Percentiles rank a stretch among this genome's conserved stretches.
These are phyloP conservation scores for Metallyticus violacea DNA, from an alignment of 2,888 invertebrate species.

Conservation along the genomic window DNA sequence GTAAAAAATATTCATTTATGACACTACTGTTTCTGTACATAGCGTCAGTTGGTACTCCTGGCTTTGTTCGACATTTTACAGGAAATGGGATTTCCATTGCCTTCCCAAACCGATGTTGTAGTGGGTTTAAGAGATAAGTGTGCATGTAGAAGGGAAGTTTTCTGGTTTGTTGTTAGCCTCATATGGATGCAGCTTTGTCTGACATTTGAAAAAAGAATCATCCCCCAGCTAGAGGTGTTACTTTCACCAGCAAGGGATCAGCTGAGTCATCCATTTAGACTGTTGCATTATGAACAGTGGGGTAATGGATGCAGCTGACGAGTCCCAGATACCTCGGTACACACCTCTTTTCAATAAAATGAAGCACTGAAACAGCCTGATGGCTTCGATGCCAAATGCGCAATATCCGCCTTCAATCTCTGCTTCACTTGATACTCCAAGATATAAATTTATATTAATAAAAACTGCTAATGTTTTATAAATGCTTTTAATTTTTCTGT, in stretches of 20 bases:
- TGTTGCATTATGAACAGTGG: neutral
- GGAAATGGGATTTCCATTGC: too few relatives aligned
- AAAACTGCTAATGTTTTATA: too few relatives aligned
- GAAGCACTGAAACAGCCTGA: neutral
- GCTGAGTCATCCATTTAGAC: slow-evolving; percentile 13
- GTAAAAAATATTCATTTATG: too few relatives aligned
- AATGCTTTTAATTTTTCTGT: too few relatives aligned
- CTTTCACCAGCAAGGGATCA: neutral
- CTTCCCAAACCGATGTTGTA: too few relatives aligned
- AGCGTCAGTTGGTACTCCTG: too few relatives aligned
- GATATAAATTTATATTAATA: too few relatives aligned
- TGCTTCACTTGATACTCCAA: too few relatives aligned
- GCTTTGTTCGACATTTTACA: too few relatives aligned
- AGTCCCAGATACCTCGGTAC: neutral
- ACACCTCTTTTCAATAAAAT: neutral
- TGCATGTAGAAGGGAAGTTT: neutral
- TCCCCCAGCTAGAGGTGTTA: neutral
- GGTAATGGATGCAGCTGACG: neutral
- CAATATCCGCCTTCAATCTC: too few relatives aligned
- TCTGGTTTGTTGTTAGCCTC: neutral
- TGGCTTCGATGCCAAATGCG: neutral
- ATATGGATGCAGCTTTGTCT: neutral
- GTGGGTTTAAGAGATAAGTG: neutral
- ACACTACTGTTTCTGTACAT: too few relatives aligned
- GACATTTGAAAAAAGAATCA: neutral